These are phyloP conservation scores for Temnothorax longispinosus DNA, from an alignment of 1,140 invertebrate species.

Conservation along the genomic window DNA sequence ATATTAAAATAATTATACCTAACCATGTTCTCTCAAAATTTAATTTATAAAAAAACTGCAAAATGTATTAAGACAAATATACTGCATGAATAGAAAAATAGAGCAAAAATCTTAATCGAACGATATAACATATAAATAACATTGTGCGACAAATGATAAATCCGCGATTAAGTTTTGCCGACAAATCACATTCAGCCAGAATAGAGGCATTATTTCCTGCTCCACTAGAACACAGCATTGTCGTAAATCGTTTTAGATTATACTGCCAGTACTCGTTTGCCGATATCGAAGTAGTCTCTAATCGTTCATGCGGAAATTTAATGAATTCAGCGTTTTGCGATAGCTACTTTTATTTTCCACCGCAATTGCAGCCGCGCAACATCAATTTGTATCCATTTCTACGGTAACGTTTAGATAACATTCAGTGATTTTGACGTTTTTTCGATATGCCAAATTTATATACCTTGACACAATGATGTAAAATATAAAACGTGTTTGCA, in stretches of 20 bases:
- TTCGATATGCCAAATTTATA: background rate
- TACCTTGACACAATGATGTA: background rate
- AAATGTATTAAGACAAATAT: background rate
- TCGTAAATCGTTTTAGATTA: slow-evolving; percentile 52
- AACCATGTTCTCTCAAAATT: background rate
- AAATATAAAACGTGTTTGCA: background rate
- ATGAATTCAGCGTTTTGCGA: slow-evolving; percentile 43
- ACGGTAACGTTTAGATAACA: background rate
- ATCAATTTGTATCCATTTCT: slow-evolving; percentile 26
- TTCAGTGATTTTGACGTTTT: background rate
- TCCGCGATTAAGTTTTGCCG: slow-evolving; percentile 24
- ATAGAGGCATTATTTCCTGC: slow-evolving; percentile 19
- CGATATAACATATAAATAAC: background rate
- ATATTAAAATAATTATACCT: background rate
- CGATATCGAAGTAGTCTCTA: slow-evolving; percentile 51
- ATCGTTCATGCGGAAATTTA: slow-evolving; percentile 57
- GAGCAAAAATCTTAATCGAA: background rate
- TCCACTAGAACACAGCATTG: slow-evolving; percentile 5
- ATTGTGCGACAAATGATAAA: slow-evolving; percentile 21
- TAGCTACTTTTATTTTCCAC: slow-evolving; percentile 37
- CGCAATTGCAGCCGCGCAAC: background rate
- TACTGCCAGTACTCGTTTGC: slow-evolving; percentile 29
- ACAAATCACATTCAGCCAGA: slow-evolving; percentile 7
- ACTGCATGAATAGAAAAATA: background rate
- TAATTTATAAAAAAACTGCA: background rate